A percentile compares a stretch with the other conserved stretches of the same genome.
These are phyloP conservation scores for Dynastes tityus DNA, from an alignment of 2,888 invertebrate genomes.

Conservation along the genomic window DNA sequence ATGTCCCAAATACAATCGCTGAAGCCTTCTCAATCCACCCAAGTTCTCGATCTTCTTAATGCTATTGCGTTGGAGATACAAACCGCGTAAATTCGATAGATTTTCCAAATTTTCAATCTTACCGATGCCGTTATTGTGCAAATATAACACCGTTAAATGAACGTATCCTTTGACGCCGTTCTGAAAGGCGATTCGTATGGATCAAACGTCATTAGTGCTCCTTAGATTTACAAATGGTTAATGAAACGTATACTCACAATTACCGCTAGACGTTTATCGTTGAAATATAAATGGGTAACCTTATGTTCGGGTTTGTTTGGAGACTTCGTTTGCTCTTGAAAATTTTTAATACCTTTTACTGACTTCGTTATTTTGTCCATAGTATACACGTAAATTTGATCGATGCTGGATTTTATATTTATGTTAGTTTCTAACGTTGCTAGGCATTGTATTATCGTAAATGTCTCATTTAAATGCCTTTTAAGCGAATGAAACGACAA, in stretches of 20 bases:
- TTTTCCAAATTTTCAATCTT: constrained; percentile 74
- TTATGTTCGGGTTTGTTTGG: constrained; percentile 53
- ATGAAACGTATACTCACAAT: constrained; percentile 72
- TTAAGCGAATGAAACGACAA: no score
- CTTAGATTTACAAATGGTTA: neutral
- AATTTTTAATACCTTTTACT: neutral
- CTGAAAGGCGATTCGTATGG: constrained; percentile 56
- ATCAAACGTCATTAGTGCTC: neutral
- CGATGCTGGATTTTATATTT: constrained; percentile 11
- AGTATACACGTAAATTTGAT: constrained; percentile 13
- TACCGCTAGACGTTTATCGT: constrained; percentile 74
- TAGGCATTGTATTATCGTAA: neutral
- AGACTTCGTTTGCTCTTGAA: constrained; percentile 35
- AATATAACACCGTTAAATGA: constrained; percentile 76
- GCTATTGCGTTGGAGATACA: constrained; percentile 88
- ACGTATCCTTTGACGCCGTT: constrained; percentile 66
- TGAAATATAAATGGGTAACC: constrained; percentile 73
- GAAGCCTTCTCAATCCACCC: constrained; percentile 77
- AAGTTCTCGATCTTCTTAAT: constrained; percentile 84
- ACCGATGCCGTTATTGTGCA: constrained; percentile 77
- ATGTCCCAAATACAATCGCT: constrained; percentile 83
- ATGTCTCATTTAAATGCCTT: no score
- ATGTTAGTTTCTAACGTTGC: neutral
- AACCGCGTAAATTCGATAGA: constrained; percentile 74
- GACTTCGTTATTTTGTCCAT: constrained; percentile 16